Evolutionary conservation across 2,113 vertebrate species (phyloP).

Genomic region (Numida meleagris): DNA sequence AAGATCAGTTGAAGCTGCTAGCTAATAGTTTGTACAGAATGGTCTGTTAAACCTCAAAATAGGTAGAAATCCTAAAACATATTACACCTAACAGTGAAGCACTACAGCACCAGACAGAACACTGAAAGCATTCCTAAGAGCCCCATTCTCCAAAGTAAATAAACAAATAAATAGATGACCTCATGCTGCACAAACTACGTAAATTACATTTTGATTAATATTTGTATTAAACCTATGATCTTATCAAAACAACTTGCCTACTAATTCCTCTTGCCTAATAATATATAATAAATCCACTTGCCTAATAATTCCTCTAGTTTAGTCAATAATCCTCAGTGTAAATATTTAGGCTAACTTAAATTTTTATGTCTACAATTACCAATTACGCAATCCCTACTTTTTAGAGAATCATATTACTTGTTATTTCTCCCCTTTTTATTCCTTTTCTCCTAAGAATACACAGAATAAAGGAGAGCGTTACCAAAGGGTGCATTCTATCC

Average conservation of each 20-base stretch:
- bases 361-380: background rate
- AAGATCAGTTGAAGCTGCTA: background rate
- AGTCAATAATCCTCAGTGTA: background rate
- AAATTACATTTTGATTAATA: background rate
- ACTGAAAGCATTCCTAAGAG: background rate
- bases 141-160: background rate
- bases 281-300: no score
- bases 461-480: background rate
- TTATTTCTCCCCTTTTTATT: background rate
- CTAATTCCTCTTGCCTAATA: no score
- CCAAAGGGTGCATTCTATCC: background rate
- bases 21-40: background rate
- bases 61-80: background rate
- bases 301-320: background rate
- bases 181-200: accelerated
- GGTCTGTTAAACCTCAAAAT: background rate
- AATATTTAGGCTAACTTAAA: background rate
- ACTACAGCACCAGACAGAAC: background rate
- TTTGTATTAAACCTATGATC: background rate
- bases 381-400: background rate
- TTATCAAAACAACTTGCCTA: slow-evolving; percentile 11
- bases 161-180: background rate
- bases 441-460: background rate
- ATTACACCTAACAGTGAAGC: background rate
- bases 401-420: background rate